These are phyloP conservation scores for Pseudobourletiella spinata DNA, from an alignment of 1,140 invertebrate genomes.

Conservation along the genomic window DNA sequence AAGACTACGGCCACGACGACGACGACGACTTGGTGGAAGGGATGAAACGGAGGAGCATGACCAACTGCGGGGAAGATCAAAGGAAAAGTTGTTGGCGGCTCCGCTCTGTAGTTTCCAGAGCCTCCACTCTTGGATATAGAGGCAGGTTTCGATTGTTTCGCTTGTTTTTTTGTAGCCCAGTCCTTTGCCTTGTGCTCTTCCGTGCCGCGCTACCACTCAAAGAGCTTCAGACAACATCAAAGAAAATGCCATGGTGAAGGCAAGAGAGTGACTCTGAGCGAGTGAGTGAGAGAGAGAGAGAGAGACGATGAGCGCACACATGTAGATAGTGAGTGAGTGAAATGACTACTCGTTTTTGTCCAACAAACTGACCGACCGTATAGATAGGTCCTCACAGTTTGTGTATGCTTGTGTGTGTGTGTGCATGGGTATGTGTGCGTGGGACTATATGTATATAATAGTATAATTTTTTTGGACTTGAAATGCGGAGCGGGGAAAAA, in stretches of 20 bases:
- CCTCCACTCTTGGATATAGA: constrained; percentile 1
- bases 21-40: no score
- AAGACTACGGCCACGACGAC: no score
- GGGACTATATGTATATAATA: no score
- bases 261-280: neutral
- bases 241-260: constrained; percentile 20
- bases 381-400: no score
- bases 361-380: no score
- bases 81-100: constrained; percentile 29
- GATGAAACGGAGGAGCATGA: constrained; percentile 30
- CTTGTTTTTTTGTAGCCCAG: constrained; percentile 23
- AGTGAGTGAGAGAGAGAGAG: neutral
- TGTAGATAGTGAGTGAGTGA: no score
- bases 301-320: no score
- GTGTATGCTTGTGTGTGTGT: no score
- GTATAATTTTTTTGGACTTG: no score
- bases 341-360: no score
- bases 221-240: constrained; percentile 32
- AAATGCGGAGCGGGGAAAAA: no score
- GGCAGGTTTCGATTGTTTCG: constrained; percentile 32
- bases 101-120: constrained; percentile 4
- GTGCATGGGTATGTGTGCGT: no score
- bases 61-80: constrained; percentile 36
- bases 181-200: constrained; percentile 17
- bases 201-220: constrained; percentile 25